phyloP scores from a whole-genome alignment of 2,113 vertebrate species.

The Oncorhynchus tshawytscha region DNA sequence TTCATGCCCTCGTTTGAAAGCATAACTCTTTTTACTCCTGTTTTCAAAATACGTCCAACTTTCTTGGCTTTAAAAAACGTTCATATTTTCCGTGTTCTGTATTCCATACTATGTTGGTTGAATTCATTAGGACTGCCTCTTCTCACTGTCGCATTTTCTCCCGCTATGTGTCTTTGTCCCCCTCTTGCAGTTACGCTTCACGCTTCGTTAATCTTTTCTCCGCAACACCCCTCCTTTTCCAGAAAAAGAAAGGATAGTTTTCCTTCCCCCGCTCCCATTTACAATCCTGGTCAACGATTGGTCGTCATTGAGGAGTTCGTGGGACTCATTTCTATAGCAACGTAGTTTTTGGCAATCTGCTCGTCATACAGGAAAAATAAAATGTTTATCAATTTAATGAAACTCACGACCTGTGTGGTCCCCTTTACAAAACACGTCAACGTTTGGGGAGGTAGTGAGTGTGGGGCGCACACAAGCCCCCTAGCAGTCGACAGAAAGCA shows the following conservation, averaged over 20 bases:
- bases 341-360: conserved; percentile 41
- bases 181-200: conserved; percentile 70
- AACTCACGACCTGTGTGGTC: conserved; percentile 66
- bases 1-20: neutral
- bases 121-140: conserved; percentile 8
- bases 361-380: conserved; percentile 47
- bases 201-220: conserved; percentile 67
- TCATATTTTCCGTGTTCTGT: conserved; percentile 4
- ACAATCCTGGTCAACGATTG: conserved; percentile 65
- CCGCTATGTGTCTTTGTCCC: conserved; percentile 68
- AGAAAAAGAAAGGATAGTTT: conserved; percentile 61
- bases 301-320: conserved; percentile 56
- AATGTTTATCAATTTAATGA: conserved; percentile 58
- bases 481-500: conserved; percentile 33
- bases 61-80: neutral
- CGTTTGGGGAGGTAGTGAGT: conserved; percentile 2
- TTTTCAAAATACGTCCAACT: neutral
- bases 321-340: conserved; percentile 59
- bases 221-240: conserved; percentile 63
- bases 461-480: conserved; percentile 17
- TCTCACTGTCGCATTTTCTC: conserved; percentile 39
- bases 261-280: conserved; percentile 54
- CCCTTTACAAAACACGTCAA: conserved; percentile 39
- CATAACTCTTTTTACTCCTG: neutral
- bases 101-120: conserved; percentile 13